A percentile compares a stretch with the other conserved stretches of the same genome.
Conservation (phyloP, 2,113 vertebrate genomes). For the Hydrochoerus hydrochaeris region DNA sequence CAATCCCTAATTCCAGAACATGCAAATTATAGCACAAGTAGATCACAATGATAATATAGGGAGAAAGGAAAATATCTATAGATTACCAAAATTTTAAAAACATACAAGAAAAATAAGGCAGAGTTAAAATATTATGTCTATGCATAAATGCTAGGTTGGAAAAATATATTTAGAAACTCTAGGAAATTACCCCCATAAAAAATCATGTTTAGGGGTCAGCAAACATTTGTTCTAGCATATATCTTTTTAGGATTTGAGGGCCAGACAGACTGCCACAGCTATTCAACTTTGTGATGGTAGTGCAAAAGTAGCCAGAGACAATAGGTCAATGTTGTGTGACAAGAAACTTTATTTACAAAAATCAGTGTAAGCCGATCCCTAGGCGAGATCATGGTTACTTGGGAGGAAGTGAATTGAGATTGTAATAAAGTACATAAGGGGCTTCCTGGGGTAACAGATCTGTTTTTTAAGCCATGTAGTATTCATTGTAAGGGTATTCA, state of each 20-base stretch:
- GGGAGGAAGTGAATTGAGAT: not conserved
- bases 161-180: not conserved
- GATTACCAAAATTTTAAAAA: not conserved
- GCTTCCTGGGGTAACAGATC: not conserved
- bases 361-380: too few relatives aligned
- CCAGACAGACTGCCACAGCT: not conserved
- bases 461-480: not conserved
- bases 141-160: not conserved
- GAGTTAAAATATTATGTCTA: not conserved
- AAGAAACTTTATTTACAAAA: slow-evolving; percentile 12
- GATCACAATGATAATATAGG: not conserved
- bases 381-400: not conserved
- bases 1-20: not conserved
- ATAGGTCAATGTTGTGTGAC: not conserved
- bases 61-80: fast-evolving
- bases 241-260: not conserved
- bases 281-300: not conserved
- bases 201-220: not conserved
- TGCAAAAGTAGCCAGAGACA: not conserved
- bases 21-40: not conserved
- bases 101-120: not conserved
- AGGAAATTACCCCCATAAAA: not conserved
- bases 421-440: not conserved
- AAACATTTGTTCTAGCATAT: not conserved
- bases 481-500: not conserved